These are phyloP conservation scores for Lasioglossum villosulum DNA, from an alignment of 2,888 invertebrate genomes.

Conservation along the genomic window DNA sequence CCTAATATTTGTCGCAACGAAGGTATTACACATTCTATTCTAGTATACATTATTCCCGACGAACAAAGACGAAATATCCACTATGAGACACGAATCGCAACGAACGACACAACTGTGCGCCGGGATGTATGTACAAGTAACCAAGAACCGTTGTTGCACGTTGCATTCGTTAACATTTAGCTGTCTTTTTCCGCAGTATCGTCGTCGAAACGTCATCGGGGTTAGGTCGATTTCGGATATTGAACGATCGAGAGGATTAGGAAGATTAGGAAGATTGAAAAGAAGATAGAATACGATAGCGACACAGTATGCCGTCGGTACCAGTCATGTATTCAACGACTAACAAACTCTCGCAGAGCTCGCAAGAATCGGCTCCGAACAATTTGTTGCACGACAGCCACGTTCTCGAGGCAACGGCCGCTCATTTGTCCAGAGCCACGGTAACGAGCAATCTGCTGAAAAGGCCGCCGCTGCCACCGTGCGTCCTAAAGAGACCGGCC, in stretches of 20 bases:
- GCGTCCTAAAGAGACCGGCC: slow-evolving; percentile 29
- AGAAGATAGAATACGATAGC: background rate
- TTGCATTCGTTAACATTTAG: background rate
- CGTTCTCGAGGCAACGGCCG: slow-evolving; percentile 10
- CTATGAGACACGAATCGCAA: background rate
- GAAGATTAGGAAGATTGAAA: background rate
- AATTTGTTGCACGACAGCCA: slow-evolving; percentile 1
- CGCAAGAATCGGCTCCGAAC: slow-evolving; percentile 17
- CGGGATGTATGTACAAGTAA: slow-evolving; percentile 14
- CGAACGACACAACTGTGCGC: background rate
- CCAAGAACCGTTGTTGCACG: background rate
- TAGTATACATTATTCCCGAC: background rate
- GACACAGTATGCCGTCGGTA: slow-evolving; percentile 62
- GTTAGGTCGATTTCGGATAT: background rate
- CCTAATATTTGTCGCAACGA: background rate
- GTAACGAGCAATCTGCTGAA: slow-evolving; percentile 16
- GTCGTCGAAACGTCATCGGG: background rate
- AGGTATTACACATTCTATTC: slow-evolving; percentile 7
- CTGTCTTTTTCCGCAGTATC: background rate
- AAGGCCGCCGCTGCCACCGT: slow-evolving; percentile 67
- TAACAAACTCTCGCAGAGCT: slow-evolving; percentile 1
- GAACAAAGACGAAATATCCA: background rate
- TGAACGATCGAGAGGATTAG: background rate
- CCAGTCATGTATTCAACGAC: slow-evolving; percentile 40
- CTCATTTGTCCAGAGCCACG: background rate